Conservation (phyloP, 2,888 invertebrate genomes). For the Caenorhabditis parvicauda region DNA sequence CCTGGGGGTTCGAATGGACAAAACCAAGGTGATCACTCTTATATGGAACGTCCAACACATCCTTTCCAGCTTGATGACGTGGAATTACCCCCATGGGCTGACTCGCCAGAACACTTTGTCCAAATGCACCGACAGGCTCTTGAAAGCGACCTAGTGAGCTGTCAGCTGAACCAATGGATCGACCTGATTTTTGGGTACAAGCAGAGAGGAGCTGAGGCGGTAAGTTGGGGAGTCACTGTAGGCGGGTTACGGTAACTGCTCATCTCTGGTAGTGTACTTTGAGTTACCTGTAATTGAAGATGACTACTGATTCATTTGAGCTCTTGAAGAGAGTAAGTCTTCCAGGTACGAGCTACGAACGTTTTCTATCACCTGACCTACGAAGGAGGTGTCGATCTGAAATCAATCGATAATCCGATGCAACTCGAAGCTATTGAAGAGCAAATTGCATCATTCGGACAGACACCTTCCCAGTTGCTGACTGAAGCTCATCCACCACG, state of each 20-base stretch:
- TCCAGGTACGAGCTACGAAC: slow-evolving; percentile 83
- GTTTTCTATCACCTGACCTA: slow-evolving; percentile 99
- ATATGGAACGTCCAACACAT: too few relatives aligned
- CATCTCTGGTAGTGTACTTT: not conserved
- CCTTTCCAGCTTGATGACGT: slow-evolving; percentile 71
- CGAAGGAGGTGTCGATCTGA: slow-evolving; percentile 92
- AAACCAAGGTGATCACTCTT: slow-evolving; percentile 12
- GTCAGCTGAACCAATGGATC: slow-evolving; percentile 99
- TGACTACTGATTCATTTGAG: not conserved
- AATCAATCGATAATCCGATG: slow-evolving; percentile 64
- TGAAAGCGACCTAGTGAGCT: slow-evolving; percentile 98
- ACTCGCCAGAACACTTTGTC: slow-evolving; percentile 92
- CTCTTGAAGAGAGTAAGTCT: not conserved
- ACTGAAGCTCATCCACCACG: slow-evolving; percentile 98
- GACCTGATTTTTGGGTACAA: slow-evolving; percentile 99
- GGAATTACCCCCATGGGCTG: slow-evolving; percentile 90
- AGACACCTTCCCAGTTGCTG: slow-evolving; percentile 93
- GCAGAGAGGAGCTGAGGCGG: slow-evolving; percentile 76
- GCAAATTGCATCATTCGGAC: slow-evolving; percentile 96
- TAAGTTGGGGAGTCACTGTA: slow-evolving; percentile 6
- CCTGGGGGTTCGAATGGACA: slow-evolving; percentile 30
- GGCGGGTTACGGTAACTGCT: too few relatives aligned
- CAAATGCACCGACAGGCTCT: slow-evolving; percentile 90
- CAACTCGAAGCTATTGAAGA: slow-evolving; percentile 75
- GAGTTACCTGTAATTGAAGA: not conserved